These are phyloP conservation scores for Drosophila subpulchrella DNA, from an alignment of 1,140 invertebrate genomes.

Conservation along the genomic window DNA sequence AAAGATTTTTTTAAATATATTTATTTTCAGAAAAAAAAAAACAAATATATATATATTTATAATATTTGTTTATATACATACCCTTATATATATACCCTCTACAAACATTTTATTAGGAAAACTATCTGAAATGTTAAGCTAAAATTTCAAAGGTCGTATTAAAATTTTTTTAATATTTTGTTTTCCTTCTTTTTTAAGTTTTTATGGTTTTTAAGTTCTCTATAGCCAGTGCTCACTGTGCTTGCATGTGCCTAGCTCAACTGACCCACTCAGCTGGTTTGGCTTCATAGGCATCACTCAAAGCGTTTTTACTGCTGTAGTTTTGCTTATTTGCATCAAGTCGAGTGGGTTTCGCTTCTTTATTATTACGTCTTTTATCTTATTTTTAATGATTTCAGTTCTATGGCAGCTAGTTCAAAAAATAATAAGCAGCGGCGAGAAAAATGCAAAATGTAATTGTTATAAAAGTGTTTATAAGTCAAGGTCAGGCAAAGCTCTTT, in stretches of 20 bases:
- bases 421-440: constrained; percentile 39
- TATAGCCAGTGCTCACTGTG: constrained; percentile 26
- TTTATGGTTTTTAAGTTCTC: not conserved
- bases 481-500: constrained; percentile 46
- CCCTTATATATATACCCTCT: no score
- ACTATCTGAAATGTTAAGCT: no score
- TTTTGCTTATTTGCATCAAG: constrained; percentile 55
- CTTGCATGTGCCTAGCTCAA: constrained; percentile 41
- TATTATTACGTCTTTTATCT: constrained; percentile 29
- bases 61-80: no score
- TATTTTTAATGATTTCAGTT: constrained; percentile 49
- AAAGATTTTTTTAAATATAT: no score
- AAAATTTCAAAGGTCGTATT: no score
- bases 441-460: constrained; percentile 49
- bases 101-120: no score
- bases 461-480: constrained; percentile 62
- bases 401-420: constrained; percentile 30
- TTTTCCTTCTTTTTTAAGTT: not conserved
- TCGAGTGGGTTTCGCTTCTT: constrained; percentile 47
- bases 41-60: no score
- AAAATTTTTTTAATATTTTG: not conserved
- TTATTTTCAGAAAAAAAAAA: no score
- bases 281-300: constrained; percentile 47
- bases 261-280: constrained; percentile 41
- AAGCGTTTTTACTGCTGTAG: constrained; percentile 25